Evolutionary conservation across 2,113 vertebrate species (phyloP).

Genomic region (Vidua macroura): DNA sequence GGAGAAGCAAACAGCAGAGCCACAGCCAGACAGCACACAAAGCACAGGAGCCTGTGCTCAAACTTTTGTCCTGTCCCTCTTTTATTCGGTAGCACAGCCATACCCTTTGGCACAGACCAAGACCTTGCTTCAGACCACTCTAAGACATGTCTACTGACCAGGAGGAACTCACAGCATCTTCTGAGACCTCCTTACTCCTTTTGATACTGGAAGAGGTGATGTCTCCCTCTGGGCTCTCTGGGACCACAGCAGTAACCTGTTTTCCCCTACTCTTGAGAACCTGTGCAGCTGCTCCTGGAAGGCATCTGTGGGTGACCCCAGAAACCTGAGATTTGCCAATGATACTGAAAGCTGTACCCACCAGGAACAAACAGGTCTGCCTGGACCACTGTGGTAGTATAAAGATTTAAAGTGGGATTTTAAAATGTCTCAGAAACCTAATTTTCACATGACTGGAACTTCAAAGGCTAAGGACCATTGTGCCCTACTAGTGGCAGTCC

Average conservation of each 20-base stretch:
- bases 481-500: neutral
- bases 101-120: neutral
- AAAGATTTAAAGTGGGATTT: neutral
- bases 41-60: neutral
- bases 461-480: neutral
- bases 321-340: neutral
- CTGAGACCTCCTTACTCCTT: neutral
- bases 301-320: neutral
- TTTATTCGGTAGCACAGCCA: neutral
- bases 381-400: neutral
- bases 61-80: neutral
- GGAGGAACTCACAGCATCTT: neutral
- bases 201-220: neutral
- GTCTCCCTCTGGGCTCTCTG: neutral
- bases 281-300: neutral
- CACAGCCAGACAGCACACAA: neutral
- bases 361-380: neutral
- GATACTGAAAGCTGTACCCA: neutral
- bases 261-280: neutral
- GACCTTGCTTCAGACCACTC: neutral
- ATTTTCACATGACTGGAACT: neutral
- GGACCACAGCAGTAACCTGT: neutral
- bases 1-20: neutral
- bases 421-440: neutral
- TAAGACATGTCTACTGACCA: accelerated